A percentile compares a stretch with the other conserved stretches of the same genome.
Evolutionary conservation across 2,888 invertebrate species (phyloP).

Genomic region (Tineola bisselliella): DNA sequence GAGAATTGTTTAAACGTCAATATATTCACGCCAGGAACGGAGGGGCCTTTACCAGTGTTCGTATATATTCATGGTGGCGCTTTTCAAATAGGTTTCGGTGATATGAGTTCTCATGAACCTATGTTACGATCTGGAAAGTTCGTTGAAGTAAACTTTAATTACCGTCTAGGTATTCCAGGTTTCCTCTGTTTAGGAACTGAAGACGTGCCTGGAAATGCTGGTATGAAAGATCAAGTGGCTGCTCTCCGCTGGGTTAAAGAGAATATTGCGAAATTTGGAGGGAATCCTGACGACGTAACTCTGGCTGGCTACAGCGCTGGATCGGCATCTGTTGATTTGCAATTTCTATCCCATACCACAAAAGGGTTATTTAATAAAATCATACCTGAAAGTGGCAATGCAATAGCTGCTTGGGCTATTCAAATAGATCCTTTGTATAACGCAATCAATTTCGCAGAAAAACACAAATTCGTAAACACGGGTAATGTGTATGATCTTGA

Average conservation of each 20-base stretch:
- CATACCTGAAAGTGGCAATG: constrained; percentile 9
- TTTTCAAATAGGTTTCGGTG: constrained; percentile 11
- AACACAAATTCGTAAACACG: not conserved
- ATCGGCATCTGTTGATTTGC: not conserved
- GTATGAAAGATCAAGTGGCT: constrained; percentile 13
- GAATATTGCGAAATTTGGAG: constrained; percentile 9
- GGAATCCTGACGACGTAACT: constrained; percentile 12
- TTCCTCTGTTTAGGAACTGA: constrained; percentile 12
- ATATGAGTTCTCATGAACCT: constrained; percentile 5
- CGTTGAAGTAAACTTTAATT: constrained; percentile 12
- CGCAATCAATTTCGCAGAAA: not conserved
- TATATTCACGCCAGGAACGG: constrained; percentile 12
- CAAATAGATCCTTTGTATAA: not conserved
- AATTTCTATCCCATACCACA: not conserved
- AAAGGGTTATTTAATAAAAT: constrained; percentile 9
- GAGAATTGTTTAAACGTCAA: constrained; percentile 14
- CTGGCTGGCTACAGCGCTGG: constrained; percentile 12
- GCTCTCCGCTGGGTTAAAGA: constrained; percentile 12
- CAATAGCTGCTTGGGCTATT: not conserved
- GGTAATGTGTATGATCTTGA: constrained; percentile 4
- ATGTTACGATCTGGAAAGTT: not conserved
- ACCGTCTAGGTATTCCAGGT: constrained; percentile 8
- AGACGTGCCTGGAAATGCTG: constrained; percentile 12
- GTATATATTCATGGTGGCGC: constrained; percentile 14
- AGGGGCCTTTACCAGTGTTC: not conserved